These are phyloP conservation scores for Micrastur ruficollis DNA, from an alignment of 2,797 vertebrate genomes.

Conservation along the genomic window DNA sequence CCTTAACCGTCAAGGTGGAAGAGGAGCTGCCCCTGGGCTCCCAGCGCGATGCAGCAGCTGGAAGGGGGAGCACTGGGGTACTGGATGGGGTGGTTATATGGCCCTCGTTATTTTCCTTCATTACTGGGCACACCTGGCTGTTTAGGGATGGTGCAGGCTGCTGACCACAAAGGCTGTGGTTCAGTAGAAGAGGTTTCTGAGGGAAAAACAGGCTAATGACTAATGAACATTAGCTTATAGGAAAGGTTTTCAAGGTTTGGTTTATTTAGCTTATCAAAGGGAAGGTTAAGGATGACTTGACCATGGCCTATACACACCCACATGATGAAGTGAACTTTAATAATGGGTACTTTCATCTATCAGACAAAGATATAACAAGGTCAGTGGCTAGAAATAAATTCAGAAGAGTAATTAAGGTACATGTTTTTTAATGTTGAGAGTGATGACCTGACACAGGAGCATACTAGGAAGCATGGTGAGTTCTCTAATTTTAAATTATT, in stretches of 20 bases:
- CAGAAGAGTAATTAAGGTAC: slow-evolving; percentile 35
- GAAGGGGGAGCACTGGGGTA: background rate
- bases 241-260: background rate
- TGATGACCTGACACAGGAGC: background rate
- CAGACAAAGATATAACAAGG: slow-evolving; percentile 55
- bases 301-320: slow-evolving; percentile 26
- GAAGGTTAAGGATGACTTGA: slow-evolving; percentile 58
- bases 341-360: slow-evolving; percentile 28
- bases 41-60: background rate
- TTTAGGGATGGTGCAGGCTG: background rate
- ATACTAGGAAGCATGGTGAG: rapidly evolving
- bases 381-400: slow-evolving; percentile 52
- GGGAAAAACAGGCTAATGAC: background rate
- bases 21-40: background rate
- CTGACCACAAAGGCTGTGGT: background rate
- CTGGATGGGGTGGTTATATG: rapidly evolving
- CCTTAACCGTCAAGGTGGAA: background rate
- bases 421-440: slow-evolving; percentile 17
- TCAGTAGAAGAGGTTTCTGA: background rate
- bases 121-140: background rate
- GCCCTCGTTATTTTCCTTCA: rapidly evolving
- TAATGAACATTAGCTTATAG: background rate
- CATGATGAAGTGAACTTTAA: slow-evolving; percentile 48
- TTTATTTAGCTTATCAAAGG: slow-evolving; percentile 57
- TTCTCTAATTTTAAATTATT: background rate